phyloP scores from a whole-genome alignment of 2,888 invertebrate species.

The Gymnoscelis rufifasciata region DNA sequence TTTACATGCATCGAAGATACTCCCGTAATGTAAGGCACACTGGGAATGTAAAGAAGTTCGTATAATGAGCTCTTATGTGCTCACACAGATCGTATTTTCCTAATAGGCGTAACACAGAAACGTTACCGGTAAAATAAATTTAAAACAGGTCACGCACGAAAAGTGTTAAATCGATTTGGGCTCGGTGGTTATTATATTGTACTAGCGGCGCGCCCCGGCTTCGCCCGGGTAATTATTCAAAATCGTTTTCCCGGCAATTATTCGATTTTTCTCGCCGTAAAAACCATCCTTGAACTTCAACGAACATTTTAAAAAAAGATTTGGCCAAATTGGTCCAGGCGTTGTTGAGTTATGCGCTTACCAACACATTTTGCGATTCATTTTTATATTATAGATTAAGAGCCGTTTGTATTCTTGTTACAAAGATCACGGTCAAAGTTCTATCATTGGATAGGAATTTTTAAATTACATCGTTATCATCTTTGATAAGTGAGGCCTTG shows the following conservation, averaged over 20 bases:
- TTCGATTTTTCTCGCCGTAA: no score
- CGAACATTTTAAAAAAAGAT: no score
- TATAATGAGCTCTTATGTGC: conserved; percentile 47
- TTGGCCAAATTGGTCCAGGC: no score
- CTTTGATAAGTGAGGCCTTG: no score
- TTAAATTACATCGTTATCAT: not conserved
- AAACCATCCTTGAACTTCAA: no score
- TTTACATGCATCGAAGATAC: conserved; percentile 75
- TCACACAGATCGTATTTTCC: conserved; percentile 36
- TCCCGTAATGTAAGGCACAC: conserved; percentile 70
- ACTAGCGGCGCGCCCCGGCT: no score
- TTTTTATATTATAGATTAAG: no score
- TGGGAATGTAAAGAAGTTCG: conserved; percentile 66
- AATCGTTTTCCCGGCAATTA: no score
- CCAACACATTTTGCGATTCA: no score
- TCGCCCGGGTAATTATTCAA: no score
- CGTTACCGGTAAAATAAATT: conserved; percentile 7
- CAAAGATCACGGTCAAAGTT: conserved; percentile 11
- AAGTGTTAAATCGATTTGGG: conserved; percentile 18
- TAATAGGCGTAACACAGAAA: conserved; percentile 18
- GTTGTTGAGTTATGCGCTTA: no score
- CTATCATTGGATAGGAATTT: not conserved
- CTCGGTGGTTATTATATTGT: conserved; percentile 3
- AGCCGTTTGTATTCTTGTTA: conserved; percentile 13
- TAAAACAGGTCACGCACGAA: conserved; percentile 25